Evolutionary conservation across 1,140 invertebrate genomes (phyloP), one percentile per base, ranked within the genome.

Genomic region (Brachionus asplanchnoidis): DNA sequence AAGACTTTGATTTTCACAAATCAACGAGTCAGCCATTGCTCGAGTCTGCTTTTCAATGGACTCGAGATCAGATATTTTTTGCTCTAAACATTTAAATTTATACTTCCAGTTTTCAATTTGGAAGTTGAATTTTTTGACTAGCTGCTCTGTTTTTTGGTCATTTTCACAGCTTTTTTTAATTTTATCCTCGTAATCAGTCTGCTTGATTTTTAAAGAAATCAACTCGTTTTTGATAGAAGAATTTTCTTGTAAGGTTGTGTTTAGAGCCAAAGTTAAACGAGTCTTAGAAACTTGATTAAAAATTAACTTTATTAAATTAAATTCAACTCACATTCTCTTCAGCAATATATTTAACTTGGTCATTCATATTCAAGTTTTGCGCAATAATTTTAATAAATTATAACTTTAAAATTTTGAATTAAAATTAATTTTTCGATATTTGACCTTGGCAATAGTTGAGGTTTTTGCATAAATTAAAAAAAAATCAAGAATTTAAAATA

Each of bases 91-190:
- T 42, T 73, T 73, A 42, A 42, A 46, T 40, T 42, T 73, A 3
- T 73, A 73, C 17, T 73, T 73, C 68, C 68, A 73, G 20, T 73
- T 73, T 73, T 73, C 68, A 42, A 73, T 9, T 73, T 73, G 68
- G 32, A 1, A 40, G 20, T 42, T 73, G 12, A 42, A 17, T 42
- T 73, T 73, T 73, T 73, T 73, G 12, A 42, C 8, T n/a, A 73
- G 20, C 9, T 40, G 32, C 6, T 73, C 32, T 1, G 20, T 20
- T 26, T 42, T 40, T 4, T 7, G 12, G 8, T 20, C 17, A 20
- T 14, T 40, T 73, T 46, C 68, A 42, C n/a, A 20, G n/a, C 36
- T 73, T n/a, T 20, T 42, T 73, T 73, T 73, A 11, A 42, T 42
- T 7, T 42, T 73, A 7, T 40, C 40, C 0, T 42, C 68, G 17